phyloP scores from a whole-genome alignment of 2,797 vertebrate genomes.

The Trematocara caparti region DNA sequence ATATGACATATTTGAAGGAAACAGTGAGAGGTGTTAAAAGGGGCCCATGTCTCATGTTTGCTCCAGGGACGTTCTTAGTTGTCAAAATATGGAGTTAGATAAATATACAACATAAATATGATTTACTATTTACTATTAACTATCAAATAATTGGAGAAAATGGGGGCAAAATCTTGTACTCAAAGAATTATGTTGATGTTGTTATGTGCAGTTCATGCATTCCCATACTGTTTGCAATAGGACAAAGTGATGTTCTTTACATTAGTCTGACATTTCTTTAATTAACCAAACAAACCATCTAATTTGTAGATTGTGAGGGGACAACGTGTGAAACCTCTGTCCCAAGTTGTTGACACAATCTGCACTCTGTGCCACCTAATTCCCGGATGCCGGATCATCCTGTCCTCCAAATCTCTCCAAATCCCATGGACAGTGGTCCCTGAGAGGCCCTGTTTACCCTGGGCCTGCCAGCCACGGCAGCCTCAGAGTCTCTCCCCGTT shows the following conservation, averaged over 20 bases:
- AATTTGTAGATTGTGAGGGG: conserved; percentile 7
- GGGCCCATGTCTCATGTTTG: not conserved
- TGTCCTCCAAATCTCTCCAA: conserved; percentile 73
- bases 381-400: conserved; percentile 71
- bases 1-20: not conserved
- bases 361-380: conserved; percentile 65
- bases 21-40: not conserved
- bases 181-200: not conserved
- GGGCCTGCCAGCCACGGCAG: conserved; percentile 30
- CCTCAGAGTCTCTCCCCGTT: conserved; percentile 32
- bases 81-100: not conserved
- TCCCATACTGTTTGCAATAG: not conserved
- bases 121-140: not conserved
- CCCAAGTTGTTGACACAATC: conserved; percentile 68
- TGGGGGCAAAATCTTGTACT: not conserved
- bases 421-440: conserved; percentile 72
- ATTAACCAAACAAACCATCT: conserved; percentile 46
- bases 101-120: not conserved
- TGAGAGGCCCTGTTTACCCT: conserved; percentile 71
- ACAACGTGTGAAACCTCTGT: conserved; percentile 27
- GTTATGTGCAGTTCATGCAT: not conserved
- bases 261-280: conserved; percentile 13
- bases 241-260: not conserved
- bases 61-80: not conserved
- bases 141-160: not conserved